A percentile compares a stretch with the other conserved stretches of the same genome.
Conservation (phyloP, 2,888 invertebrate species). For the Acanthacorydalis orientalis region DNA sequence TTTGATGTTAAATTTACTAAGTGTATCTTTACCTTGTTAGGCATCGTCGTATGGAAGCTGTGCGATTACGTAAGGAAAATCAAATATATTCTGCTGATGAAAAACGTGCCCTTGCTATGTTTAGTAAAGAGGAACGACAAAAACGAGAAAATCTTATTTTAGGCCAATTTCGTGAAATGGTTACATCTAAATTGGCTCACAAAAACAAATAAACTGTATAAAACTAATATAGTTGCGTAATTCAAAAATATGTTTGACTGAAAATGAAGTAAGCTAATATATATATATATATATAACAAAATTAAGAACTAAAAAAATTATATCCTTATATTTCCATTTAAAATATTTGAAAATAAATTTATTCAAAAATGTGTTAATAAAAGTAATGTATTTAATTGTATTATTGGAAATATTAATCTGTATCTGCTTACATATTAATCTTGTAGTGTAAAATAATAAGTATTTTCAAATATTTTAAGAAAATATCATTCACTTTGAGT, state of each 20-base stretch:
- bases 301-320: background rate
- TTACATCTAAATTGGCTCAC: constrained; percentile 50
- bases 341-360: too few relatives aligned
- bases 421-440: too few relatives aligned
- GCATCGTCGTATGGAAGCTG: constrained; percentile 98
- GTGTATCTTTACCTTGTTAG: constrained; percentile 24
- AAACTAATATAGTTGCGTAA: background rate
- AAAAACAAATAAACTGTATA: constrained; percentile 24
- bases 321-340: background rate
- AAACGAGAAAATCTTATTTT: constrained; percentile 93
- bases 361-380: too few relatives aligned
- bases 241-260: background rate
- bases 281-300: background rate
- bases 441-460: too few relatives aligned
- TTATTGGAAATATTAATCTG: too few relatives aligned
- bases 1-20: constrained; percentile 3
- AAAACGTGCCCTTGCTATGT: constrained; percentile 93
- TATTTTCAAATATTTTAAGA: too few relatives aligned
- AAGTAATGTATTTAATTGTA: too few relatives aligned
- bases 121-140: constrained; percentile 92
- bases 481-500: too few relatives aligned
- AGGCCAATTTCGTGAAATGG: constrained; percentile 84
- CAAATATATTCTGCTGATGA: constrained; percentile 99
- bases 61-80: constrained; percentile 97
- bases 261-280: background rate